phyloP scores from a whole-genome alignment of 2,113 vertebrate species.

The Galbula dea region DNA sequence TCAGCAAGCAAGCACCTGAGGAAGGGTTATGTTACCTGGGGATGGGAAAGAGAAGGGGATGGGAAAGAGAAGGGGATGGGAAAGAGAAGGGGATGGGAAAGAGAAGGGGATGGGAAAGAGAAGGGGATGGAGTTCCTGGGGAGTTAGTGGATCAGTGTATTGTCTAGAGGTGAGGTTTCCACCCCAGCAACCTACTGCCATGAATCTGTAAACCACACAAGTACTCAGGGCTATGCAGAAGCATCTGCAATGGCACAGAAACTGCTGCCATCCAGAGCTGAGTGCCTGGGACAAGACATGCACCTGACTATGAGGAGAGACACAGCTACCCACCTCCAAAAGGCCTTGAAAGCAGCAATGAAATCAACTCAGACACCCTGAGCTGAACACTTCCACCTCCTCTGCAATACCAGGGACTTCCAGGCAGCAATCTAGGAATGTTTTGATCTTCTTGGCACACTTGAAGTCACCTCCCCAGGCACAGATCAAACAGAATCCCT shows the following conservation, averaged over 20 bases:
- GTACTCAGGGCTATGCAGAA: neutral
- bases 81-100: no score
- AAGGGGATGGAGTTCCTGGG: accelerated
- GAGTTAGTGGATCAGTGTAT: neutral
- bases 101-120: no score
- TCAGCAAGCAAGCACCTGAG: neutral
- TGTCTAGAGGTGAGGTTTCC: neutral
- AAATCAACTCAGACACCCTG: neutral
- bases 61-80: no score
- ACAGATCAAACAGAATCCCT: neutral
- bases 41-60: no score
- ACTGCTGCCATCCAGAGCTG: neutral
- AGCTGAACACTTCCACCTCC: neutral
- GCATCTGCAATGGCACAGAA: neutral
- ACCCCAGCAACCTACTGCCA: neutral
- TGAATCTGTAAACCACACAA: neutral
- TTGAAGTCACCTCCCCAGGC: neutral
- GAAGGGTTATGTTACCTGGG: neutral
- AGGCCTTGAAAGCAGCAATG: neutral
- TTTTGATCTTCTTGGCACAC: neutral
- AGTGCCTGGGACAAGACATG: neutral
- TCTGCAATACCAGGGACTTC: neutral
- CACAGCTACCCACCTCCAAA: neutral
- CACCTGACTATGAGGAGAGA: neutral
- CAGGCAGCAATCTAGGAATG: neutral